phyloP scores from a whole-genome alignment of 2,888 invertebrate genomes.

The Allygus modestus region DNA sequence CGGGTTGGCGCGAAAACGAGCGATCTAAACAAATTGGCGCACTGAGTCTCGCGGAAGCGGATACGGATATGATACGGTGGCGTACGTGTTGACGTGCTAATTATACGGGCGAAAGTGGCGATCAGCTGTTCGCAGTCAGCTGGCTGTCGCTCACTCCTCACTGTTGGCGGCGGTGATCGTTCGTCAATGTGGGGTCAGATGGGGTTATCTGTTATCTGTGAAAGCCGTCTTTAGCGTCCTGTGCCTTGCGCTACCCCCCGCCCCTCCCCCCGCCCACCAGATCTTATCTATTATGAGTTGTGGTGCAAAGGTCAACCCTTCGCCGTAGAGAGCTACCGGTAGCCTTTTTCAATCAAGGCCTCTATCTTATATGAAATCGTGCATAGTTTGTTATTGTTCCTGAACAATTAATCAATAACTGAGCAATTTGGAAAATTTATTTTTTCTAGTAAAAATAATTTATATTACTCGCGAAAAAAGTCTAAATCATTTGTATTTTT shows the following conservation, averaged over 20 bases:
- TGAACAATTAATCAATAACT: no score
- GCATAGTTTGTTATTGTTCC: no score
- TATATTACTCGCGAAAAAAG: no score
- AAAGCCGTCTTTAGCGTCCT: conserved; percentile 1
- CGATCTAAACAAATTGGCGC: conserved; percentile 32
- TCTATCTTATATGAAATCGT: no score
- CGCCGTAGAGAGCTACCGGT: conserved; percentile 7
- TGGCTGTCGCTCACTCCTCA: not conserved
- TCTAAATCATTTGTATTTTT: no score
- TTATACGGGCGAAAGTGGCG: conserved; percentile 16
- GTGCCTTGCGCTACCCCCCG: not conserved
- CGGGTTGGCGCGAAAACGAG: not conserved
- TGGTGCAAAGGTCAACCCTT: conserved; percentile 8
- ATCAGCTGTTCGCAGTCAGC: conserved; percentile 6
- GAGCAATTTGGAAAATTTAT: no score
- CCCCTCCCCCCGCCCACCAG: not conserved
- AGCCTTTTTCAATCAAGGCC: not conserved
- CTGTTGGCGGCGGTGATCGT: not conserved
- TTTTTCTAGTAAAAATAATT: no score
- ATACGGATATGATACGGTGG: not conserved
- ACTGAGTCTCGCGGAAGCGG: not conserved
- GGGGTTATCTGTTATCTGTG: conserved; percentile 37
- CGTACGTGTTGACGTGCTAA: conserved; percentile 27
- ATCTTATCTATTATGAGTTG: conserved; percentile 11
- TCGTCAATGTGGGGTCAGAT: conserved; percentile 7